Conservation (phyloP, 2,888 invertebrate species). For the Lordiphosa fenestrarum region DNA sequence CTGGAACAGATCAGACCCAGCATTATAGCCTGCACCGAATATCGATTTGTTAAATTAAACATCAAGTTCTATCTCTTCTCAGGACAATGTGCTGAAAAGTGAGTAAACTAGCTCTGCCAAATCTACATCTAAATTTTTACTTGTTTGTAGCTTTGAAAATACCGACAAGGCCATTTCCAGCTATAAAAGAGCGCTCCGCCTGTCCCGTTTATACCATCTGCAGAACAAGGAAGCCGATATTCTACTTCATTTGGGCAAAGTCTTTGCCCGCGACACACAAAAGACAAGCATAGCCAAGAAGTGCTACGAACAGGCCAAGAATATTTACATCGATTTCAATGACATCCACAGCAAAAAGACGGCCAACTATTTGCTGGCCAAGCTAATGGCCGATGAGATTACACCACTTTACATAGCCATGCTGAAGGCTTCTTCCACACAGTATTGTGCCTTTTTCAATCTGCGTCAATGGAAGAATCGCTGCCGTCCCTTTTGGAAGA, state of each 20-base stretch:
- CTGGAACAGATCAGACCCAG: conserved; percentile 52
- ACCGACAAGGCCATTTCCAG: conserved; percentile 45
- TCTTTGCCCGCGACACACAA: conserved; percentile 49
- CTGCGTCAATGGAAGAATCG: conserved; percentile 69
- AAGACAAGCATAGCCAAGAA: conserved; percentile 56
- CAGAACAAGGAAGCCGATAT: conserved; percentile 55
- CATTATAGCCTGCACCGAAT: conserved; percentile 41
- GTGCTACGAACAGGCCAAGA: conserved; percentile 61
- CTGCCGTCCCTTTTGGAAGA: conserved; percentile 67
- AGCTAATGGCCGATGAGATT: conserved; percentile 68
- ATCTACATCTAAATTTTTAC: neutral
- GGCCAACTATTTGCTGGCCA: conserved; percentile 66
- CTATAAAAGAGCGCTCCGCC: conserved; percentile 52
- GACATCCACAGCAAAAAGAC: conserved; percentile 62
- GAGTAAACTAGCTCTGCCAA: conserved; percentile 9
- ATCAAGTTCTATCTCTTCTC: conserved; percentile 48
- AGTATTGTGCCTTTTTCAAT: conserved; percentile 64
- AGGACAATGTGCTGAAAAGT: conserved; percentile 63
- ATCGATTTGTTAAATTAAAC: conserved; percentile 46
- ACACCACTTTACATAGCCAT: conserved; percentile 71
- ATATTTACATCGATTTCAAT: conserved; percentile 58
- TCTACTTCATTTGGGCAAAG: conserved; percentile 60
- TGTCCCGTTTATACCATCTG: conserved; percentile 41
- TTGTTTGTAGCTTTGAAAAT: conserved; percentile 36
- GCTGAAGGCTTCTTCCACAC: conserved; percentile 49